Conservation (phyloP, 2,888 invertebrate genomes). For the Ariolimax columbianus region DNA sequence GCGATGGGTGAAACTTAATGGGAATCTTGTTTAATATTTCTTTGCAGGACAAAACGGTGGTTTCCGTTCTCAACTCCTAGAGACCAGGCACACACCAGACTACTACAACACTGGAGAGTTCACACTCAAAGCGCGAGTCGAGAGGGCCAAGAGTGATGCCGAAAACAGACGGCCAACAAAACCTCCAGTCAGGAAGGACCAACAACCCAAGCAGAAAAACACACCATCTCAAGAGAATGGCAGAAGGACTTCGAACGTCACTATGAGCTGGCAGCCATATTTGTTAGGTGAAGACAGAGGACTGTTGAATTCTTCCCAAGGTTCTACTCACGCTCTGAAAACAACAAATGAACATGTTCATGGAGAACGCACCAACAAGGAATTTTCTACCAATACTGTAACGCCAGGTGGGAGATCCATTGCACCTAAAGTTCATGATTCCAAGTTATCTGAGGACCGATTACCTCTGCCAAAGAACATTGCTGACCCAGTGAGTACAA, state of each 20-base stretch:
- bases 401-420: not conserved
- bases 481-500: not conserved
- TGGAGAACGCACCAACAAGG: not conserved
- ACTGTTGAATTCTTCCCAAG: not conserved
- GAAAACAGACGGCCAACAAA: conserved; percentile 19
- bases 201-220: not conserved
- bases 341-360: not conserved
- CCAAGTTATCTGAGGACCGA: too few species aligned
- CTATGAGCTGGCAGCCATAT: not conserved
- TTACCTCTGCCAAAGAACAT: not conserved
- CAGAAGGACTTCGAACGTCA: not conserved
- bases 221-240: not conserved
- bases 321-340: not conserved
- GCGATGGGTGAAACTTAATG: too few species aligned
- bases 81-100: conserved; percentile 42
- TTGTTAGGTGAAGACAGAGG: not conserved
- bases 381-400: conserved; percentile 8
- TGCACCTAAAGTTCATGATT: not conserved
- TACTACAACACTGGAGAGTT: conserved; percentile 28
- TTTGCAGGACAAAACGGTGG: conserved; percentile 7
- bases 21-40: not conserved
- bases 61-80: conserved; percentile 38
- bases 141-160: conserved; percentile 43
- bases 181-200: conserved; percentile 13
- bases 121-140: conserved; percentile 15